A percentile compares a stretch with the other conserved stretches of the same genome.
Conservation (phyloP, 2,888 invertebrate species). For the Andrena hattorfiana region DNA sequence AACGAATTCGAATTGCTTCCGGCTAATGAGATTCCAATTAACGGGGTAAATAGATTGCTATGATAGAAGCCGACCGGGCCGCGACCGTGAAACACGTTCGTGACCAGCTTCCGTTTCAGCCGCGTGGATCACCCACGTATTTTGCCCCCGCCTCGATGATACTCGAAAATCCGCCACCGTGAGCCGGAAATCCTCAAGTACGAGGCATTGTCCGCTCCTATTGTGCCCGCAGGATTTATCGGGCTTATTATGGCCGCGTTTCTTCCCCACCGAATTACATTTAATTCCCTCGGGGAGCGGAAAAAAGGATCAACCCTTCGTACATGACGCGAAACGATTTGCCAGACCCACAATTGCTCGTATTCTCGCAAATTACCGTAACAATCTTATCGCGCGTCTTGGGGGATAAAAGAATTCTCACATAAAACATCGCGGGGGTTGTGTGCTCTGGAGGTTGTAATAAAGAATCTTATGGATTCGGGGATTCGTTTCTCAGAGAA, state of each 20-base stretch:
- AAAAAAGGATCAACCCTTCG: slow-evolving; percentile 1
- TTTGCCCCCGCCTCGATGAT: neutral
- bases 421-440: neutral
- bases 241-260: slow-evolving; percentile 5
- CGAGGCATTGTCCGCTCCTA: slow-evolving; percentile 14
- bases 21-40: slow-evolving; percentile 72
- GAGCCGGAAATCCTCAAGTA: slow-evolving; percentile 15
- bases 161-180: slow-evolving; percentile 12
- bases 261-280: slow-evolving; percentile 15
- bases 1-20: slow-evolving; percentile 59
- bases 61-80: slow-evolving; percentile 39
- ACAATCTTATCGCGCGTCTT: neutral
- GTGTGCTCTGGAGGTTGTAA: slow-evolving; percentile 10
- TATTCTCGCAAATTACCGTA: neutral
- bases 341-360: neutral
- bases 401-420: neutral
- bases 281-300: slow-evolving; percentile 2
- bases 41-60: slow-evolving; percentile 65
- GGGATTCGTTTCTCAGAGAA: slow-evolving; percentile 21
- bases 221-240: slow-evolving; percentile 20
- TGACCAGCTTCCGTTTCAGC: slow-evolving; percentile 19
- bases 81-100: slow-evolving; percentile 14
- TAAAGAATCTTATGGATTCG: slow-evolving; percentile 47
- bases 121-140: slow-evolving; percentile 1
- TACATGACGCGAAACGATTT: neutral